Evolutionary conservation across 2,888 invertebrate genomes (phyloP), one percentile per base, ranked within the genome.

Genomic region (Phasia obesa): DNA sequence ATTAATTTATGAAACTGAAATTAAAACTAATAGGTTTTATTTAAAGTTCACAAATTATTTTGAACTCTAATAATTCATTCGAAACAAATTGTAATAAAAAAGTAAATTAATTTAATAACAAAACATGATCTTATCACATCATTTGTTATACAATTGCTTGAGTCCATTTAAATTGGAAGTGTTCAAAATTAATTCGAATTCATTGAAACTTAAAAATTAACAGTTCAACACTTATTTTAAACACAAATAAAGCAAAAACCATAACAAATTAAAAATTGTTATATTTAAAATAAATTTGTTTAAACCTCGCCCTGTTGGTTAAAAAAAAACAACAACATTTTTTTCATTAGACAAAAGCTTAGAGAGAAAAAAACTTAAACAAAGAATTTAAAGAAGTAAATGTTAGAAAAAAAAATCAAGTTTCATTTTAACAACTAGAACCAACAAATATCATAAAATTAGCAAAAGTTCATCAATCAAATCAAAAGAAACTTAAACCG

Each of bases 401-500:
- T 65, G 9, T 57, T 57, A 57, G 64, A 75, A 64, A 21, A 31
- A 4, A 4, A n/a, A n/a, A n/a, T n/a, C 25, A 51, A 13, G 27
- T 35, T 23, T 21, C 23, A 23, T 15, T 15, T 19, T 15, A 59
- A 38, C n/a, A 21, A 59, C 19, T 47, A 27, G n/a, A 53, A 51
- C 4, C 19, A 15, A 17, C 2, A 42, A 55, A 42, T n/a, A 69
- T 25, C 23, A 51, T 21, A 77, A 70, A 55, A 23, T 70, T 64
- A 77, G 55, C 47, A 51, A 81, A 60, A 64, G 59, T 53, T 81
- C 75, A 76, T 81, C 59, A 81, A 81, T 81, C 75, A 81, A 71
- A 59, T 59, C 57, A 59, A 60, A 13, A 59, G 19, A n/a, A n/a
- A n/a, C n/a, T 42, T n/a, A 65, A 79, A 67, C 49, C 53, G 65